Evolutionary conservation across 2,113 vertebrate genomes (phyloP).

Genomic region (Capreolus pygargus): DNA sequence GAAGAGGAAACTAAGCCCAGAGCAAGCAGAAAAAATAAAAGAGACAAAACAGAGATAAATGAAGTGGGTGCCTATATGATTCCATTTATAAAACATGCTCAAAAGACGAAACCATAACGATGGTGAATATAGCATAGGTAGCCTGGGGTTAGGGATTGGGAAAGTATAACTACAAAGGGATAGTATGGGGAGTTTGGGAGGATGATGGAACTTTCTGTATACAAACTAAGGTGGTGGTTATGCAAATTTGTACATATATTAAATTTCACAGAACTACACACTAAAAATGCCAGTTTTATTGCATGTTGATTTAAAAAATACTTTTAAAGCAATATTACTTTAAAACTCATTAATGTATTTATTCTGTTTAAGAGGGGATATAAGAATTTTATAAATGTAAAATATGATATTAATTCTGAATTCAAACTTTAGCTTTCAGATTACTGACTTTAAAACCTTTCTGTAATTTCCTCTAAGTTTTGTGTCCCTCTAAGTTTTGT

Average conservation of each 20-base stretch:
- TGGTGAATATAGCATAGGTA: background rate
- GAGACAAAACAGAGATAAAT: background rate
- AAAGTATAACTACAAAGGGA: background rate
- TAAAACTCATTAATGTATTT: background rate
- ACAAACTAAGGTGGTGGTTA: background rate
- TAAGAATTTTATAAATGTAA: background rate
- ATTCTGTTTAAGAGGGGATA: background rate
- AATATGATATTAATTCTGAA: background rate
- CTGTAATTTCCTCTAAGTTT: background rate
- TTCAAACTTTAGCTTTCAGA: background rate
- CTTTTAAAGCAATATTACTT: background rate
- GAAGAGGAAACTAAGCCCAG: background rate
- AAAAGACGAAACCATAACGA: background rate
- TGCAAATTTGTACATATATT: background rate
- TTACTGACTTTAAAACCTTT: background rate
- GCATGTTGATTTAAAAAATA: background rate
- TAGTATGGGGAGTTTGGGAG: background rate
- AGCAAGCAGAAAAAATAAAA: background rate
- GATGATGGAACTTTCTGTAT: background rate
- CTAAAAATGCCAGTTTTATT: background rate
- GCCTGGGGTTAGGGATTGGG: accelerated
- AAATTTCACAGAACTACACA: background rate
- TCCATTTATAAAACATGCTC: background rate
- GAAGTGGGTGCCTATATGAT: background rate
- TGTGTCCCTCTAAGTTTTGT: background rate